A percentile compares a stretch with the other conserved stretches of the same genome.
Evolutionary conservation across 2,113 vertebrate genomes (phyloP).

Genomic region (Dolichallabes microphthalmus): DNA sequence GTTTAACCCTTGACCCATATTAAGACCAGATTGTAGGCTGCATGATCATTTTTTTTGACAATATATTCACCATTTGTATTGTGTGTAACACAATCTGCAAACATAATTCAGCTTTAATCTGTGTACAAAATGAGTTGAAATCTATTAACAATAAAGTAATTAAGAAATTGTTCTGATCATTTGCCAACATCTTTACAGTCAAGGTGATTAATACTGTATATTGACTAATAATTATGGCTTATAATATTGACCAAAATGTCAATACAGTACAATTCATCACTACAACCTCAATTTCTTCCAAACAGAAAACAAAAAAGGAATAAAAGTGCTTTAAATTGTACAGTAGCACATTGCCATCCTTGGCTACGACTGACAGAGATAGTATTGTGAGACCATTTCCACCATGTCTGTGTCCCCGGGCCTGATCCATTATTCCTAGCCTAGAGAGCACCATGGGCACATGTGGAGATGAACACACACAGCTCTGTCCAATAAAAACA

Average conservation of each 20-base stretch:
- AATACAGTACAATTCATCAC: conserved; percentile 4
- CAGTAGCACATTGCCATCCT: conserved; percentile 12
- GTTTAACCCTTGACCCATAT: neutral
- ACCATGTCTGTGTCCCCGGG: conserved; percentile 34
- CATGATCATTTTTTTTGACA: neutral
- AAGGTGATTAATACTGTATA: neutral
- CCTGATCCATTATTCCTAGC: conserved; percentile 42
- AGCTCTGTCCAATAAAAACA: conserved; percentile 16
- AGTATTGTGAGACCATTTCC: conserved; percentile 40
- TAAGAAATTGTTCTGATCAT: neutral
- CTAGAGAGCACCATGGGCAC: conserved; percentile 22
- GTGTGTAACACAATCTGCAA: neutral
- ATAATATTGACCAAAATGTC: neutral
- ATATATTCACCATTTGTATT: conserved; percentile 2
- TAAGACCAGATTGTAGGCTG: neutral
- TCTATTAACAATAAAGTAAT: neutral
- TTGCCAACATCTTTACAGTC: neutral
- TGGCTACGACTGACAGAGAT: conserved; percentile 17
- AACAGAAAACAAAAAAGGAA: neutral
- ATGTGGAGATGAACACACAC: conserved; percentile 21
- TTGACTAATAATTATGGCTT: neutral
- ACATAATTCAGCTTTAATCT: neutral
- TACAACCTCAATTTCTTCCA: neutral
- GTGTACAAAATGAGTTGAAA: neutral
- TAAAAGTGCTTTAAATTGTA: conserved; percentile 21